A percentile compares a stretch with the other conserved stretches of the same genome.
phyloP scores from a whole-genome alignment of 2,797 vertebrate genomes.

The Acipenser oxyrinchus region DNA sequence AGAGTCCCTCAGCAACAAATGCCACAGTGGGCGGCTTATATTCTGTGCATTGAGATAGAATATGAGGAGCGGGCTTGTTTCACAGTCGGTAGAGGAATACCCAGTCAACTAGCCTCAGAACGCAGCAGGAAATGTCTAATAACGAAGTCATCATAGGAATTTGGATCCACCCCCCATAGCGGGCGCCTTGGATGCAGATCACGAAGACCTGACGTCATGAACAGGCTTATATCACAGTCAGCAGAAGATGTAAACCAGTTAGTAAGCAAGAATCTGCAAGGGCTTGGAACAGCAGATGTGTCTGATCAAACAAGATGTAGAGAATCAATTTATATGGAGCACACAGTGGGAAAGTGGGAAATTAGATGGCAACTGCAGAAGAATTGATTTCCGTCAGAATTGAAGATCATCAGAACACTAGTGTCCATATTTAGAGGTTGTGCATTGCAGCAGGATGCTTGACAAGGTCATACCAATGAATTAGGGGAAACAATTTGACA shows the following conservation, averaged over 20 bases:
- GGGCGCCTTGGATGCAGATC: too few species aligned
- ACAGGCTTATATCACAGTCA: too few species aligned
- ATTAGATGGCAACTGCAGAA: not conserved
- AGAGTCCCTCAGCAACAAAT: conserved; percentile 16
- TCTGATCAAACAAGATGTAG: not conserved
- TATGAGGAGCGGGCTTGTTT: not conserved
- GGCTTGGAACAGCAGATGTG: not conserved
- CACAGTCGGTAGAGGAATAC: not conserved
- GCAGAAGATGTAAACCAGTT: not conserved
- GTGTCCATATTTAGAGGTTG: too few species aligned
- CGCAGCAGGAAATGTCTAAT: not conserved
- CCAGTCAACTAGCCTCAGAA: not conserved
- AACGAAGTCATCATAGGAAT: too few species aligned
- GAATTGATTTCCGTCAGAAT: too few species aligned
- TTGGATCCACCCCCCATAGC: too few species aligned
- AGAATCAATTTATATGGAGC: not conserved
- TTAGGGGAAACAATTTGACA: too few species aligned
- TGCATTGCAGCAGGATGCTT: too few species aligned
- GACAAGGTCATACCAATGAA: too few species aligned
- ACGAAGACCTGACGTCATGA: too few species aligned
- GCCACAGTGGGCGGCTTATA: conserved; percentile 11
- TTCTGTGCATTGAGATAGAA: conserved; percentile 11
- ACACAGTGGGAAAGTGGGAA: not conserved
- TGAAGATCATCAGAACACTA: too few species aligned
- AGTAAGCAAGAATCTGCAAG: not conserved